Evolutionary conservation across 2,797 vertebrate species (phyloP).

Genomic region (Ammospiza maritima): DNA sequence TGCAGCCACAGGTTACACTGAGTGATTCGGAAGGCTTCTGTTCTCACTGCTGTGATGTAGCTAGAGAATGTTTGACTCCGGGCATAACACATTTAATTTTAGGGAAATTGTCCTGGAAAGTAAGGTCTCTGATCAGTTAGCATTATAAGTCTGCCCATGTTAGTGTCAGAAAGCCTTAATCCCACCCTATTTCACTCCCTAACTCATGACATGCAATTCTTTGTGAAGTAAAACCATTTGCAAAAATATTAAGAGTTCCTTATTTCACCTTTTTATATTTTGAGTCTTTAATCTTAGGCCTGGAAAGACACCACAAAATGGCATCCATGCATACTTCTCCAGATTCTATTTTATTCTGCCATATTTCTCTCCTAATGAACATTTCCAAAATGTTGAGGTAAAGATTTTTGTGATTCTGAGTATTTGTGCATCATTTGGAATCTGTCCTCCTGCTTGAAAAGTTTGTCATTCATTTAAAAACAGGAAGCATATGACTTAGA

Average conservation of each 20-base stretch:
- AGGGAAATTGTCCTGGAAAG: background rate
- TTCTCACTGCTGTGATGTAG: background rate
- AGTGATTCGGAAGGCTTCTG: background rate
- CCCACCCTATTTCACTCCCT: background rate
- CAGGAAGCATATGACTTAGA: background rate
- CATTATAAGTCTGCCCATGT: background rate
- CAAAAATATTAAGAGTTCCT: background rate
- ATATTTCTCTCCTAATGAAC: background rate
- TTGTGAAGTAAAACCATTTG: background rate
- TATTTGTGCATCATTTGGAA: background rate
- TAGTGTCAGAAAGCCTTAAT: background rate
- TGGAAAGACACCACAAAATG: background rate
- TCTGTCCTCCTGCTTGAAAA: background rate
- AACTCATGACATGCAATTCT: background rate
- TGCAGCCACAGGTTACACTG: background rate
- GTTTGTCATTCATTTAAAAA: background rate
- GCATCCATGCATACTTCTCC: background rate
- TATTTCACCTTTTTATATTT: background rate
- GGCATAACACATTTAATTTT: background rate
- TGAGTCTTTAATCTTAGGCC: background rate
- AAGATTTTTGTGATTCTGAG: background rate
- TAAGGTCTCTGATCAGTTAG: background rate
- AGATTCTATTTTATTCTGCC: background rate
- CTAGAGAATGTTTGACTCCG: background rate
- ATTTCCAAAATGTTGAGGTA: background rate